Conservation (phyloP, 2,113 vertebrate species). For the mouse (Mus musculus) region DNA sequence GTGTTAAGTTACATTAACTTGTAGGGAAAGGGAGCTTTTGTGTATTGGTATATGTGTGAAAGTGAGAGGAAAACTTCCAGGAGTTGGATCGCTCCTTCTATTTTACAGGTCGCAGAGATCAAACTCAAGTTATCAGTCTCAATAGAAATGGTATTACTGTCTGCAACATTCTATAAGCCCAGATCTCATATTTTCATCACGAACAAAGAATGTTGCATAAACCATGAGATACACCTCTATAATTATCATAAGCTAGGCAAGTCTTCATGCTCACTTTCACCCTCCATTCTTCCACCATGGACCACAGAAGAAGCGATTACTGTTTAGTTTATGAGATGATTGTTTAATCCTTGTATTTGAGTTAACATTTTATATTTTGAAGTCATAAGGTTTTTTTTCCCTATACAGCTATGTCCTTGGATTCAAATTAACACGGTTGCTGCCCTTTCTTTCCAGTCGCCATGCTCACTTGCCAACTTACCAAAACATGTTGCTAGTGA, state of each 20-base stretch:
- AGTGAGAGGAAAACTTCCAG: too few species aligned
- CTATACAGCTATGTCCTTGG: neutral
- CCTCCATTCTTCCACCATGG: neutral
- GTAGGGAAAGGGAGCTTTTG: too few species aligned
- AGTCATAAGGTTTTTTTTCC: neutral
- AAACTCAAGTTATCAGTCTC: neutral
- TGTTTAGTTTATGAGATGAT: neutral
- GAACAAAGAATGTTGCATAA: neutral
- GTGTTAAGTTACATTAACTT: too few species aligned
- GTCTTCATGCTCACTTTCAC: accelerated
- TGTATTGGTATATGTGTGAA: too few species aligned
- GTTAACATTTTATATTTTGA: neutral
- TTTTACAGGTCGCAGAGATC: neutral
- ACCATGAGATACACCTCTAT: neutral
- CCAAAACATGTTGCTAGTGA: neutral
- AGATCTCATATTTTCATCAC: neutral
- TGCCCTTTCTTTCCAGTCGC: neutral
- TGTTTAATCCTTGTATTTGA: neutral
- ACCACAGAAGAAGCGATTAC: neutral
- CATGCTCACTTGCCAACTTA: neutral
- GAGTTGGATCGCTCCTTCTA: neutral
- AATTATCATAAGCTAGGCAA: neutral
- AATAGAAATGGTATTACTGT: neutral
- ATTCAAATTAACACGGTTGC: neutral
- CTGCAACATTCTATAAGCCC: neutral